Percentiles rank a stretch among this genome's conserved stretches.
Evolutionary conservation across 1,140 invertebrate species (phyloP).

Genomic region (Listronotus oregonensis): DNA sequence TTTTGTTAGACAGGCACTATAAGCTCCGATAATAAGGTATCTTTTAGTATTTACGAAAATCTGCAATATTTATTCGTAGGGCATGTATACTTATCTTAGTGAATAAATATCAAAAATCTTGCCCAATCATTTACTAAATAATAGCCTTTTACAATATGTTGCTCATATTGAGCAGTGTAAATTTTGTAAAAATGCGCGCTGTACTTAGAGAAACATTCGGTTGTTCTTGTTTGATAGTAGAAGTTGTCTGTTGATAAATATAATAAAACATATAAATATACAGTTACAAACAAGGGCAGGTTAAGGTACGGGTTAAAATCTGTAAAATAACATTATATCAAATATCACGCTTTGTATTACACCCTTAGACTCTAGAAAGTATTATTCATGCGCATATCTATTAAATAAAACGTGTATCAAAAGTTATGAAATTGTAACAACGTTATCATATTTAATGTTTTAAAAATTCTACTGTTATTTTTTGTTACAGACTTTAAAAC

Average conservation of each 20-base stretch:
- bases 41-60: too few species aligned
- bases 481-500: too few species aligned
- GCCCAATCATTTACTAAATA: background rate
- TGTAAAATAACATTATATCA: background rate
- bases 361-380: background rate
- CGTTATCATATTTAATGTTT: too few species aligned
- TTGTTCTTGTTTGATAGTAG: constrained; percentile 21
- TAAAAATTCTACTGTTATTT: too few species aligned
- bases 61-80: too few species aligned
- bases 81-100: background rate
- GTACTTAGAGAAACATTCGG: constrained; percentile 18
- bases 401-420: background rate
- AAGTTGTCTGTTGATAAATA: constrained; percentile 22
- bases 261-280: constrained; percentile 7
- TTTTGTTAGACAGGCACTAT: background rate
- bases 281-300: constrained; percentile 4
- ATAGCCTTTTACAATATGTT: constrained; percentile 18
- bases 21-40: background rate
- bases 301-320: background rate
- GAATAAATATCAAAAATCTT: constrained; percentile 1
- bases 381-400: background rate
- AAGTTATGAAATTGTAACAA: background rate
- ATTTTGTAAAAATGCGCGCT: constrained; percentile 24
- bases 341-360: background rate
- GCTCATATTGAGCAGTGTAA: constrained; percentile 35